A percentile compares a stretch with the other conserved stretches of the same genome.
phyloP scores from a whole-genome alignment of 1,140 invertebrate genomes.

The Sycophila sp. region DNA sequence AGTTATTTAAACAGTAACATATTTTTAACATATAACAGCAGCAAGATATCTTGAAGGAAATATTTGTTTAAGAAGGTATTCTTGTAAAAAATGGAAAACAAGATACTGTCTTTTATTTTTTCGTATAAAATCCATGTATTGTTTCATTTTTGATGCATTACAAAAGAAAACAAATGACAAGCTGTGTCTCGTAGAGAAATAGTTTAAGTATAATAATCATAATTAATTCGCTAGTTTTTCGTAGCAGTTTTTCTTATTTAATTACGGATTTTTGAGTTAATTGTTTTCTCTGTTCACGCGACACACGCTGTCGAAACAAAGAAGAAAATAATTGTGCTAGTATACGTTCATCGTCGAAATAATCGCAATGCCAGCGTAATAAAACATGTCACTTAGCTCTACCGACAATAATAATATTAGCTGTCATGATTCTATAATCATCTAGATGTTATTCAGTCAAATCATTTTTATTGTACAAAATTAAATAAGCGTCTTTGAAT shows the following conservation, averaged over 20 bases:
- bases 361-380: no score
- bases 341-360: constrained; percentile 8
- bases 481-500: no score
- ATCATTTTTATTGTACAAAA: no score
- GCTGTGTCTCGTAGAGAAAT: constrained; percentile 25
- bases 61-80: no score
- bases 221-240: neutral
- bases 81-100: neutral
- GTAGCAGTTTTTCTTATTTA: neutral
- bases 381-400: no score
- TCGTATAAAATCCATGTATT: constrained; percentile 40
- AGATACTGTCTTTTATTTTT: constrained; percentile 13
- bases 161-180: constrained; percentile 39
- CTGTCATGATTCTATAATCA: no score
- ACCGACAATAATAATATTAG: no score
- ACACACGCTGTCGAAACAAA: neutral
- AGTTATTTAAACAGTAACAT: no score
- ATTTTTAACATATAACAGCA: no score
- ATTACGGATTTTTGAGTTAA: constrained; percentile 4
- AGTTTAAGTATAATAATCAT: constrained; percentile 37
- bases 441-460: no score
- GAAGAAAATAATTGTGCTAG: constrained; percentile 12
- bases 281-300: neutral
- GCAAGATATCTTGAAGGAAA: no score
- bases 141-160: constrained; percentile 35